Evolutionary conservation across 2,113 vertebrate species (phyloP), one percentile per base, ranked within the genome.

Genomic region (Malurus elegans): DNA sequence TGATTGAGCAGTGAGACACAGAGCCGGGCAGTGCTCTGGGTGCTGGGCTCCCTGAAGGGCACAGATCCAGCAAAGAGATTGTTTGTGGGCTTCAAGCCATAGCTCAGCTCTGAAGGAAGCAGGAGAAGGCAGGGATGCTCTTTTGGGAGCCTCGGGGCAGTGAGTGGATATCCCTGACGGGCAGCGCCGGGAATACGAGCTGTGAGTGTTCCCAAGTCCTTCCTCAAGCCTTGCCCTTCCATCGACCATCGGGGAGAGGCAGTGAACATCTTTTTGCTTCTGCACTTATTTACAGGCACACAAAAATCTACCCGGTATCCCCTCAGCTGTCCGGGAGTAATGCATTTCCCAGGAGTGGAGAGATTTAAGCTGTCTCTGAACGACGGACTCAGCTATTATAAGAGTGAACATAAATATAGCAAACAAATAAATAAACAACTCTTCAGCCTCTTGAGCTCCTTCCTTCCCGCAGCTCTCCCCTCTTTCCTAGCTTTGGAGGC

Each of bases 11-110:
- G 42, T 1, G 8, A 66, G 56, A 19, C 47, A 6, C 45, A 9
- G 65, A 1, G 3, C 1, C 23, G 10, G 36, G 40, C 3, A 4
- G 57, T 11, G 24, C 51, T 48, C 16, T 1, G 3, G 15, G 19
- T n/a, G 45, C 54, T 85, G 75, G 20, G 29, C 32, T 18, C 21
- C 18, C 17, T 9, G 38, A 29, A 32, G 36, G 50, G 48, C 65
- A 64, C 31, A 65, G 47, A 32, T 26, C 51, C 10, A 48, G 38
- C 36, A 29, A 50, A 47, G 31, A 66, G 13, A 5, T 15, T 24
- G 24, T 24, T 44, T 4, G 6, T 6, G 36, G 18, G 13, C 12
- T 3, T 6, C 44, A 72, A 24, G 8, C 17, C 19, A 1, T 12
- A 50, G n/a, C 32, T 38, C 23, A 81, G 65, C 12, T 26, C 48